These are phyloP conservation scores for Liasis olivaceus DNA, from an alignment of 2,797 vertebrate genomes.

Conservation along the genomic window DNA sequence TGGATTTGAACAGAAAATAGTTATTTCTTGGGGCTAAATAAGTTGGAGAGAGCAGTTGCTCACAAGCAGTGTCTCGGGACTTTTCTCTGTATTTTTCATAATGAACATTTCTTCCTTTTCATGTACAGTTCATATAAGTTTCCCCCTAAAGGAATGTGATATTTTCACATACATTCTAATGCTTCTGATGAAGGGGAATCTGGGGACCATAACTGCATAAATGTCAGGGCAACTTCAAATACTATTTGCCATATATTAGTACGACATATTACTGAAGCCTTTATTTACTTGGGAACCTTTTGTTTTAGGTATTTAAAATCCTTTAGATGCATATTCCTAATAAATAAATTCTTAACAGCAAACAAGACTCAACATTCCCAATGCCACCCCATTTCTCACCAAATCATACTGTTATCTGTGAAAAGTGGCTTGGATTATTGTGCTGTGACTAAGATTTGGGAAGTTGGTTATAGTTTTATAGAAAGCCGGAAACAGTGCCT, in stretches of 20 bases:
- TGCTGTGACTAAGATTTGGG: background rate
- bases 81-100: background rate
- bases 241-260: background rate
- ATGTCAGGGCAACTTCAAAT: background rate
- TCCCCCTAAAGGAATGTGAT: background rate
- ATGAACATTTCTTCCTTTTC: background rate
- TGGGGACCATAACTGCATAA: background rate
- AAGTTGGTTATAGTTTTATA: background rate
- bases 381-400: background rate
- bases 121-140: background rate
- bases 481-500: background rate
- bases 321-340: background rate
- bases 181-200: background rate
- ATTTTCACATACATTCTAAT: background rate
- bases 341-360: background rate
- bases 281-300: background rate
- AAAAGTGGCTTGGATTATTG: background rate
- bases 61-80: background rate
- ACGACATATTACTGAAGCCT: background rate
- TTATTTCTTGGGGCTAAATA: background rate
- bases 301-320: background rate
- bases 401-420: background rate
- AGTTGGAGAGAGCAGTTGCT: background rate
- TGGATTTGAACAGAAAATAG: background rate
- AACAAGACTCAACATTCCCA: background rate